Base-by-base conservation (phyloP, 2,797 vertebrate genomes). In the Crocidura indochinensis region DNA sequence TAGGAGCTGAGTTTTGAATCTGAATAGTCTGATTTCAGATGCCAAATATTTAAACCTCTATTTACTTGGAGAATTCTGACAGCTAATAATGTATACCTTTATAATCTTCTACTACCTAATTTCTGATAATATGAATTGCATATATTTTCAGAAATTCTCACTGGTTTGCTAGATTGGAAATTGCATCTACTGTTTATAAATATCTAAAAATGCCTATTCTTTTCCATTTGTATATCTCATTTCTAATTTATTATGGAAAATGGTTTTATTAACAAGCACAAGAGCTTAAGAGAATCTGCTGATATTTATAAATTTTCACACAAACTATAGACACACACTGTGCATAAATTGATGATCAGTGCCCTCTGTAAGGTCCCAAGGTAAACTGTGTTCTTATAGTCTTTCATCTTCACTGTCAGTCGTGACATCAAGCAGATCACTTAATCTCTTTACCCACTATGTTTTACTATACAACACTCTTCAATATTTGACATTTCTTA, bases 181-280 rank as follows among this genome's bases (percentile, higher is more conserved):
- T 74, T n/a, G 10, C 12, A 84, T 22, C 22, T 60, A 76, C 79
- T 64, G 10, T 79, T 90, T 62, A 46, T 64, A 75, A 92, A 69
- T 24, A 60, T 60, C 56, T 51, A 60, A 60, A 60, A 60, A 44
- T 47, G 27, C 22, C 14, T 60, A 67, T 53, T 29, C 8, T 80
- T 71, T 84, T 68, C 44, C 87, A 84, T 62, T 20, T 53, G 38
- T n/a, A 29, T 73, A 78, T 26, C 24, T 8, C 26, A 8, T 47
- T 27, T 65, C 22, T 92, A 22, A 72, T 2, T 2, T 56, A 10
- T 0, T 74, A 46, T 79, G 56, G 68, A 19, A 14, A 56, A 56
- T 19, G 20, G 53, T 46, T 88, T 67, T 77, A 82, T n/a, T n/a
- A n/a, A 80, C 38, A 62, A 68, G n/a, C 26, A 27, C 47, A 27